phyloP scores from a whole-genome alignment of 2,797 vertebrate genomes.

The Pyrocephalus nanus region DNA sequence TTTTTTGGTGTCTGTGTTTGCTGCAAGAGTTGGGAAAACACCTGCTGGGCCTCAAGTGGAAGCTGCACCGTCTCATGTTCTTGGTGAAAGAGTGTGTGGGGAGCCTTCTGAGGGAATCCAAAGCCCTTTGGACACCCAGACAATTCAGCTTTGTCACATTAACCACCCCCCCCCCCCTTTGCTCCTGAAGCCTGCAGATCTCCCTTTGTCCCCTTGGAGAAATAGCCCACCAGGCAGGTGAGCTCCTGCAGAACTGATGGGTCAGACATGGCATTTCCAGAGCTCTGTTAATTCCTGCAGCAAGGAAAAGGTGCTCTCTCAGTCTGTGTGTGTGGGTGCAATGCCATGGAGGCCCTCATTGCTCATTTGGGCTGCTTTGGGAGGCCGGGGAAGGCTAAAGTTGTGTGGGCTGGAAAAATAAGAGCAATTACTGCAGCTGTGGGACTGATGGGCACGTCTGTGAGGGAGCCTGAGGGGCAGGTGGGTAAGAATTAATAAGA shows the following conservation, averaged over 20 bases:
- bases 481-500: background rate
- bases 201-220: fast-evolving
- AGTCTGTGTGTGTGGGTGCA: background rate
- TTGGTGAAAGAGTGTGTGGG: background rate
- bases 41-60: background rate
- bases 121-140: background rate
- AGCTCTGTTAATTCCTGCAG: background rate
- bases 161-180: no score
- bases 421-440: background rate
- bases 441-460: background rate
- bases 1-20: background rate
- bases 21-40: background rate
- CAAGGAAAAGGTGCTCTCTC: background rate
- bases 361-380: background rate
- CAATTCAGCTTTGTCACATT: background rate
- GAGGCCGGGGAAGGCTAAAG: background rate
- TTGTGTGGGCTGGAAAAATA: background rate
- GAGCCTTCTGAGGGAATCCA: background rate
- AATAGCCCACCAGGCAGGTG: background rate
- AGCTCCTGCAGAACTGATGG: background rate
- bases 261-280: background rate
- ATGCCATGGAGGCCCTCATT: background rate
- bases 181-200: background rate
- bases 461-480: background rate
- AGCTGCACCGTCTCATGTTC: fast-evolving